A percentile compares a stretch with the other conserved stretches of the same genome.
Conservation (phyloP, 2,888 invertebrate species). For the Desoria tigrina region DNA sequence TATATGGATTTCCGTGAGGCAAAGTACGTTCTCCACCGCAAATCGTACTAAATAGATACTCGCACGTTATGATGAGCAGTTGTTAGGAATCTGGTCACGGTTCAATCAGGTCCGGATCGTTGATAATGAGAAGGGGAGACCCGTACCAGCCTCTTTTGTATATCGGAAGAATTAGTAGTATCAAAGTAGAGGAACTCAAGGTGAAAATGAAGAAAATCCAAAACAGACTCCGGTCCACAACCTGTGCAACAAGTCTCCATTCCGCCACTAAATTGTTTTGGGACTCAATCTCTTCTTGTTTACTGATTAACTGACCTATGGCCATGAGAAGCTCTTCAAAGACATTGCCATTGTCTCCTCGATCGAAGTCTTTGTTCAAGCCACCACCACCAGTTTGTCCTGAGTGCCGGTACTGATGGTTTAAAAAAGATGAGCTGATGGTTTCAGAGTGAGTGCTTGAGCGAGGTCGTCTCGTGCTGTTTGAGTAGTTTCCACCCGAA, state of each 20-base stretch:
- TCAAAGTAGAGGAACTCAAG: constrained; percentile 59
- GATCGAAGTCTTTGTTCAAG: constrained; percentile 7
- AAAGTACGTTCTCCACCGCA: too few relatives aligned
- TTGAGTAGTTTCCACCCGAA: neutral
- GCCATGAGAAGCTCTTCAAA: constrained; percentile 59
- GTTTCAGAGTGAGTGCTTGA: neutral
- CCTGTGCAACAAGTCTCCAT: constrained; percentile 62
- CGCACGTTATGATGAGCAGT: too few relatives aligned
- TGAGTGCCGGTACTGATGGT: neutral
- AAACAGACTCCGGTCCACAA: constrained; percentile 62
- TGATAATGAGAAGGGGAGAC: constrained; percentile 8
- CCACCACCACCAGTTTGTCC: neutral
- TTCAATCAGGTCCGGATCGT: constrained; percentile 5
- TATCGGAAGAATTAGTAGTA: constrained; percentile 60
- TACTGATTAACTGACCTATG: constrained; percentile 58
- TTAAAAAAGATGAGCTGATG: neutral
- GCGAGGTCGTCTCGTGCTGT: neutral
- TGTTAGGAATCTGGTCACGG: too few relatives aligned
- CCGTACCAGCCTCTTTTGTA: constrained; percentile 52
- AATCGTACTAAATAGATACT: too few relatives aligned
- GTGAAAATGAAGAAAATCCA: constrained; percentile 62
- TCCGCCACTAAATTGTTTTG: constrained; percentile 60
- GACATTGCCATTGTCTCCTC: constrained; percentile 40
- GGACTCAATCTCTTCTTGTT: constrained; percentile 59
- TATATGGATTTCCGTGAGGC: too few relatives aligned